Evolutionary conservation across 1,140 invertebrate genomes (phyloP).

Genomic region (Formica exsecta): DNA sequence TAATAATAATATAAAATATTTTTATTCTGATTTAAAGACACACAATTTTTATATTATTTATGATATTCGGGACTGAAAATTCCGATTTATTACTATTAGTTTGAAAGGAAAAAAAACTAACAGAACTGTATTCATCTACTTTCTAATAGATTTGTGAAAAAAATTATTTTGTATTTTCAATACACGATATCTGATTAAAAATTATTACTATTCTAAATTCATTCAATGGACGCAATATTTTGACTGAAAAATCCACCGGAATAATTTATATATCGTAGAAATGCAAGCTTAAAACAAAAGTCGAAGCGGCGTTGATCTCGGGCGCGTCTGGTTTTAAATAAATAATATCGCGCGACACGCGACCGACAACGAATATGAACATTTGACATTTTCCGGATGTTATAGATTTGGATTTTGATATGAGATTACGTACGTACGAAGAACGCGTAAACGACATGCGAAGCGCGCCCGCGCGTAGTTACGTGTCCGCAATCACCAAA

Average conservation of each 20-base stretch:
- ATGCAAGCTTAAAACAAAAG: neutral
- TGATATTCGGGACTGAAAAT: neutral
- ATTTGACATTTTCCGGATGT: slow-evolving; percentile 41
- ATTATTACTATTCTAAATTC: too few relatives aligned
- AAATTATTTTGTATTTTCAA: neutral
- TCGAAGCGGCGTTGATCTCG: neutral
- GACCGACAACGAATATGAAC: neutral
- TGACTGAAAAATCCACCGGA: too few relatives aligned
- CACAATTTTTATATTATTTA: neutral
- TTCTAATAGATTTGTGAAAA: neutral
- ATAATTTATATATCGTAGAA: too few relatives aligned
- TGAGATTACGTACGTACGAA: neutral
- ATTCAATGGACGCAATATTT: too few relatives aligned
- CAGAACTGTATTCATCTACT: neutral
- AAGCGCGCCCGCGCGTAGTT: neutral
- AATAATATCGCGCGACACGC: slow-evolving; percentile 14
- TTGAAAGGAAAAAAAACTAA: neutral
- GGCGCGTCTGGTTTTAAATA: slow-evolving; percentile 6
- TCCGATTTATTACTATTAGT: neutral
- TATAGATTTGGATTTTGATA: slow-evolving; percentile 7
- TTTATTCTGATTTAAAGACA: neutral
- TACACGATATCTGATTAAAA: too few relatives aligned
- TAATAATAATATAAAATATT: neutral
- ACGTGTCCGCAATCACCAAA: slow-evolving; percentile 45
- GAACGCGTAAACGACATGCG: neutral